A percentile compares a stretch with the other conserved stretches of the same genome.
phyloP scores from a whole-genome alignment of 2,888 invertebrate genomes.

The Melanophora roralis region DNA sequence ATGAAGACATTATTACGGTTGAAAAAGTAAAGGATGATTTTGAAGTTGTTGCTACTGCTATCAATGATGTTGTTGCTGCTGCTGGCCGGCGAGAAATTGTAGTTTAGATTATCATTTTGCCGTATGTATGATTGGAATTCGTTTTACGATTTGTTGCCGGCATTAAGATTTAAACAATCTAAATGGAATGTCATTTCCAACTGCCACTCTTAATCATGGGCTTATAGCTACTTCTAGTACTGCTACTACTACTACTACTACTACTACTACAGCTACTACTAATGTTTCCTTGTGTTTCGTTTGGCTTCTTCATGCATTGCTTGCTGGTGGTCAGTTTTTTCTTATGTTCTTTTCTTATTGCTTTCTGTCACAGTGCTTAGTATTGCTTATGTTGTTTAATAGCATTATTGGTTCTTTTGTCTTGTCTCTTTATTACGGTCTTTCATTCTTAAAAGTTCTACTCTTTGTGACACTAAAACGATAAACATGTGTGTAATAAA shows the following conservation, averaged over 20 bases:
- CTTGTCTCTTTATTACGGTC: background rate
- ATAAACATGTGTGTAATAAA: conserved; percentile 53
- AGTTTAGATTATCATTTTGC: conserved; percentile 38
- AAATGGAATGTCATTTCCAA: conserved; percentile 49
- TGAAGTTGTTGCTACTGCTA: conserved; percentile 21
- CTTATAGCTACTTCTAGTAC: background rate
- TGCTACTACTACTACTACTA: background rate
- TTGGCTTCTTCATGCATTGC: too few relatives aligned
- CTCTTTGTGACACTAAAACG: conserved; percentile 35
- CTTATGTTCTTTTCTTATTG: background rate
- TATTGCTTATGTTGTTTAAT: background rate
- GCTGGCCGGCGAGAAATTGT: background rate
- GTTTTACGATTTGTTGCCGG: conserved; percentile 50
- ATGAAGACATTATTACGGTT: conserved; percentile 54
- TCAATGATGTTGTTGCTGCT: too few relatives aligned
- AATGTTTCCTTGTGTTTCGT: too few relatives aligned
- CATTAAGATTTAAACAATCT: conserved; percentile 35
- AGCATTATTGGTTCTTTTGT: background rate
- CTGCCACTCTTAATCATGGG: background rate
- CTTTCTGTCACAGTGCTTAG: background rate
- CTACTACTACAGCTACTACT: background rate
- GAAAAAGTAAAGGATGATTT: conserved; percentile 28
- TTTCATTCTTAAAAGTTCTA: conserved; percentile 4
- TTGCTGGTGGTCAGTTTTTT: conserved; percentile 55
- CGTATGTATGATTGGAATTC: conserved; percentile 50